These are phyloP conservation scores for Ictalurus punctatus DNA, from an alignment of 2,113 vertebrate species.

Conservation along the genomic window DNA sequence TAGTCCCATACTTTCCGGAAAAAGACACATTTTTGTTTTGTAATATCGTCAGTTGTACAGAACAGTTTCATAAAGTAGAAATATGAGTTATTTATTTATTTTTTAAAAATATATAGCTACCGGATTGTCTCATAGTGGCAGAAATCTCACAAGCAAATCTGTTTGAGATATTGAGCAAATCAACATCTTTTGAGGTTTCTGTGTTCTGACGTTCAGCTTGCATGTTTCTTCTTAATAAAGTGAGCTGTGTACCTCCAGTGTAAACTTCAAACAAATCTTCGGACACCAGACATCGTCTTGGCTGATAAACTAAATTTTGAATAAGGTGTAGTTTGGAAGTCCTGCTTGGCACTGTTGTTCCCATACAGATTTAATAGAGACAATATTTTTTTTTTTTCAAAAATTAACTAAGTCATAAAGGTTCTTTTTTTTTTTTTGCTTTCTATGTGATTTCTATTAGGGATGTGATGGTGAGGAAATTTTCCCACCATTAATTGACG, in stretches of 20 bases:
- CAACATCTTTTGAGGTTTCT: background rate
- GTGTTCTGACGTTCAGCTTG: background rate
- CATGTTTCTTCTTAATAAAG: background rate
- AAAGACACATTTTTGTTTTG: background rate
- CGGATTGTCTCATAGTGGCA: no score
- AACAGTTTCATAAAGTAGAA: background rate
- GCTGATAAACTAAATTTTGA: background rate
- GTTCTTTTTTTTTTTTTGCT: no score
- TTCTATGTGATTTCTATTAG: no score
- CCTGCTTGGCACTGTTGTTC: background rate
- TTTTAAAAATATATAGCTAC: background rate
- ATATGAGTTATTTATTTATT: background rate
- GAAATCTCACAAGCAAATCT: background rate
- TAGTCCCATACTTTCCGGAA: background rate
- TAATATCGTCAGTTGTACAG: background rate
- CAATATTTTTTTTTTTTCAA: background rate
- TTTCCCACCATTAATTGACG: no score
- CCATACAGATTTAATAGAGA: background rate
- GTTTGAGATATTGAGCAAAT: background rate
- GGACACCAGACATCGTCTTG: background rate
- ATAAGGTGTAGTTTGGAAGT: background rate
- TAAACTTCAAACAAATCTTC: background rate
- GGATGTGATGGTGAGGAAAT: no score
- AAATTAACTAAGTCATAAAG: background rate
- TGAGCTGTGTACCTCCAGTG: background rate